Evolutionary conservation across 2,888 invertebrate species (phyloP).

Genomic region (Noctua comes): DNA sequence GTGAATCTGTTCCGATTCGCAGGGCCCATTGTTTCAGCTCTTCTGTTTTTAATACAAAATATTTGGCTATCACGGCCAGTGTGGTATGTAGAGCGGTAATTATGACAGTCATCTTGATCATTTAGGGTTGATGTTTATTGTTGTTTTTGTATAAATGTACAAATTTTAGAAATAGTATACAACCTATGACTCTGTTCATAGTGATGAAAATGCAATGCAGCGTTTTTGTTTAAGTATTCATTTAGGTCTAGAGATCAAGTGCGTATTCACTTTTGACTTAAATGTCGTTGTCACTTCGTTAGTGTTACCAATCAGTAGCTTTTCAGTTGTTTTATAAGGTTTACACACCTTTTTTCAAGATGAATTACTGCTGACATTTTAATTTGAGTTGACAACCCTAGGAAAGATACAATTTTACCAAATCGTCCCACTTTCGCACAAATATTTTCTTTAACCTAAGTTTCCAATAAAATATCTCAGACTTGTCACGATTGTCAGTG

Average conservation of each 20-base stretch:
- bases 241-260: too few relatives aligned
- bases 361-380: not conserved
- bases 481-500: conserved; percentile 13
- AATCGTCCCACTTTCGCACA: conserved; percentile 34
- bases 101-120: conserved; percentile 46
- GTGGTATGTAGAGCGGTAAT: conserved; percentile 52
- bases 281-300: not conserved
- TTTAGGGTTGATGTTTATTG: conserved; percentile 20
- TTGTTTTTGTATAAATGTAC: not conserved
- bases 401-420: not conserved
- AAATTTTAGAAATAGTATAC: not conserved
- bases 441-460: conserved; percentile 3
- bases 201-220: not conserved
- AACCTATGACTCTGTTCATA: not conserved
- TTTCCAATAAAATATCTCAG: conserved; percentile 28
- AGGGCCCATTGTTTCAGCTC: conserved; percentile 64
- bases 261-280: not conserved
- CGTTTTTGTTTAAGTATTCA: not conserved
- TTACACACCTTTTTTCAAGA: not conserved
- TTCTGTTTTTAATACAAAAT: conserved; percentile 53
- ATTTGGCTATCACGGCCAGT: conserved; percentile 61
- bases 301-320: not conserved
- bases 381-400: conserved; percentile 32
- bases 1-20: conserved; percentile 69
- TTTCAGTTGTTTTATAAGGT: not conserved